These are phyloP conservation scores for Patiria pectinifera DNA, from an alignment of 53 echinoderm and acorn worm species.

Conservation along the genomic window DNA sequence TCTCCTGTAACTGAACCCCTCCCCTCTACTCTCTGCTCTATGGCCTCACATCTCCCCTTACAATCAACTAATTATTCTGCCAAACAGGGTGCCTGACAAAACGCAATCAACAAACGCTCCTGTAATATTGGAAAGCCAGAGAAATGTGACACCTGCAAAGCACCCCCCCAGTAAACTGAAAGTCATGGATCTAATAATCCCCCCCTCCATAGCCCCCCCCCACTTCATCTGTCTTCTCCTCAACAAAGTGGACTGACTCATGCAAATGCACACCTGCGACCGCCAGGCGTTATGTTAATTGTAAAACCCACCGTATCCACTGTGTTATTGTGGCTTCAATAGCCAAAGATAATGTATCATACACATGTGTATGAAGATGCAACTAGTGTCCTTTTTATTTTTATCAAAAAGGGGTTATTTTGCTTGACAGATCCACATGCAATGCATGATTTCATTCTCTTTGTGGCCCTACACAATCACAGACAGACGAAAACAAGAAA, in stretches of 20 bases:
- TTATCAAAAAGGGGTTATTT: no score
- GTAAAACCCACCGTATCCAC: background rate
- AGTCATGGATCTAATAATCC: background rate
- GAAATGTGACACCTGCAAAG: slow-evolving; percentile 8
- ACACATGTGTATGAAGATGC: no score
- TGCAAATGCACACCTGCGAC: background rate
- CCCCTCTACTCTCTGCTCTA: background rate
- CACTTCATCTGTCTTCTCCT: background rate
- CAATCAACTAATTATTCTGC: slow-evolving; percentile 3
- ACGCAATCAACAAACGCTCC: background rate
- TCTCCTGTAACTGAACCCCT: background rate
- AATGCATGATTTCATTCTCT: no score
- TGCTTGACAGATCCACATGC: no score
- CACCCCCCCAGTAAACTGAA: background rate
- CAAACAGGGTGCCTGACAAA: slow-evolving; percentile 19
- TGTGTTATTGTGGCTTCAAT: no score
- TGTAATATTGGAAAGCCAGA: background rate
- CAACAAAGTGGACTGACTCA: slow-evolving; percentile 33
- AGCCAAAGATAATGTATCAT: no score
- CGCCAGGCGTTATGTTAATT: slow-evolving; percentile 18
- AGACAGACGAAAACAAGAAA: no score
- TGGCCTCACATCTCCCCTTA: background rate
- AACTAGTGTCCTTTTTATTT: no score
- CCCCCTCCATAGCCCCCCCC: background rate
- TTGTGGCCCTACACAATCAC: no score